Conservation (phyloP, 2,797 vertebrate species). For the Vespertilio murinus region DNA sequence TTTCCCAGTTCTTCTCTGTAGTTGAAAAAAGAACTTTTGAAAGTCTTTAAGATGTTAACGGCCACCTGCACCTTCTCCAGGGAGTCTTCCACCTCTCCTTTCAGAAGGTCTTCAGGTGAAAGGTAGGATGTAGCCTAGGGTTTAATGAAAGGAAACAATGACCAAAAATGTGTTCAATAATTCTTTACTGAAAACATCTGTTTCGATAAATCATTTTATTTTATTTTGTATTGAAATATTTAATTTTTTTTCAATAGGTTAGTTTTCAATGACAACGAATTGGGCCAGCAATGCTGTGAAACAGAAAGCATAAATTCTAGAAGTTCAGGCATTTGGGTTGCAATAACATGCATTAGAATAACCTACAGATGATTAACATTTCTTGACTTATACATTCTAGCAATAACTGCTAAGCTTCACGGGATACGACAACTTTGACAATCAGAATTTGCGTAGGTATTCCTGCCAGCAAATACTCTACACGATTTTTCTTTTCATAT, state of each 20-base stretch:
- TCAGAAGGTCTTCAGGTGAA: conserved; percentile 85
- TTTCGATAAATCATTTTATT: conserved; percentile 9
- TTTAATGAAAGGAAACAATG: conserved; percentile 18
- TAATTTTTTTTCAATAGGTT: neutral
- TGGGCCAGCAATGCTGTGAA: neutral
- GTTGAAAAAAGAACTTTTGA: conserved; percentile 86
- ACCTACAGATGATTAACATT: neutral
- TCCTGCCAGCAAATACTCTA: neutral
- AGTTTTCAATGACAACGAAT: conserved; percentile 12
- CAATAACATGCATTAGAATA: neutral
- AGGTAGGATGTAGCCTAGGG: conserved; percentile 85
- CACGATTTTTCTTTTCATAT: neutral
- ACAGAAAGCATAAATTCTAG: conserved; percentile 1
- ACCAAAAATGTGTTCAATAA: neutral
- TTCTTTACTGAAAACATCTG: neutral
- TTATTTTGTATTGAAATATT: neutral
- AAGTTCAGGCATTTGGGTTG: neutral
- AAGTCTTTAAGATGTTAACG: conserved; percentile 82
- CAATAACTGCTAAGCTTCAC: neutral
- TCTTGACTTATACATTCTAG: neutral
- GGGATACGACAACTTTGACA: neutral
- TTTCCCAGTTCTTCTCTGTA: conserved; percentile 83
- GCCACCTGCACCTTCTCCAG: conserved; percentile 85
- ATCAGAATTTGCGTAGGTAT: neutral
- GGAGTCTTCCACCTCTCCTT: conserved; percentile 87